Percentiles rank a stretch among this genome's conserved stretches.
Evolutionary conservation across 1,140 invertebrate species (phyloP).

Genomic region (Nasonia vitripennis): DNA sequence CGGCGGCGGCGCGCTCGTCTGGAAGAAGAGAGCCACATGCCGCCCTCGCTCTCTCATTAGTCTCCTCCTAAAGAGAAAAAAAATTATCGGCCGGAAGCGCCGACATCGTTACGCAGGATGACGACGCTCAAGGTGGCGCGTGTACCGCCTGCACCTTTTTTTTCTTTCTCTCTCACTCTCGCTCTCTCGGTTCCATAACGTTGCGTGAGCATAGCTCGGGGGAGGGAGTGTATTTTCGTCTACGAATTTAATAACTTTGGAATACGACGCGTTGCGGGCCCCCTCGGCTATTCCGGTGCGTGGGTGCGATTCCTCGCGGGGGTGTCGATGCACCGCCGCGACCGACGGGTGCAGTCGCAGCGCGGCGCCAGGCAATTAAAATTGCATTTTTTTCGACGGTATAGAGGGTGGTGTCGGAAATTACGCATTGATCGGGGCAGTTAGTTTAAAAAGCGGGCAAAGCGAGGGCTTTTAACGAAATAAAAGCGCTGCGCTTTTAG

Average conservation of each 20-base stretch:
- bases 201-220: neutral
- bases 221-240: neutral
- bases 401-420: neutral
- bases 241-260: conserved; percentile 3
- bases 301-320: neutral
- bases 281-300: neutral
- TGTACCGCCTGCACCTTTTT: neutral
- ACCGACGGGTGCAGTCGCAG: neutral
- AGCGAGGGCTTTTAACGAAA: neutral
- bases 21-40: conserved; percentile 36
- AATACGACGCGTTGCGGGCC: neutral
- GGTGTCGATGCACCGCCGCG: neutral
- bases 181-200: neutral
- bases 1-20: neutral
- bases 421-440: conserved; percentile 1
- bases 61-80: conserved; percentile 6
- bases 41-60: conserved; percentile 45
- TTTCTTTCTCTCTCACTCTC: neutral
- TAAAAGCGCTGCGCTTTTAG: neutral
- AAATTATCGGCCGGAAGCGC: conserved; percentile 47
- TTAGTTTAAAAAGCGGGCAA: neutral
- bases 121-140: conserved; percentile 11
- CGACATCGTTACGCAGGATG: conserved; percentile 12
- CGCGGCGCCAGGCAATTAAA: neutral
- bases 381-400: neutral